Base-by-base conservation (phyloP, 2,113 vertebrate genomes). In the Serinus canaria region DNA sequence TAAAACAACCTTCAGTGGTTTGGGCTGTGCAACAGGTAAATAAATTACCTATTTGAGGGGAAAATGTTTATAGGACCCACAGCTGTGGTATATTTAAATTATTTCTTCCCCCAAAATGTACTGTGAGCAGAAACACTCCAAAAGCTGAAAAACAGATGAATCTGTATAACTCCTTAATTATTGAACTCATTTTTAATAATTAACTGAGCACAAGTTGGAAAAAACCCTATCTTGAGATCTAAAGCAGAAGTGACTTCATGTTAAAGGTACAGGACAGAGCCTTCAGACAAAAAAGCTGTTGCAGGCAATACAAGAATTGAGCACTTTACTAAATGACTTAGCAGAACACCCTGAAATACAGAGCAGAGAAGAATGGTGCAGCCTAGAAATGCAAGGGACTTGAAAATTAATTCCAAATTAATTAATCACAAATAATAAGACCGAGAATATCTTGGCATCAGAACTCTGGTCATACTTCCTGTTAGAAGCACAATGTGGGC, bases 71-170 rank as follows among this genome's bases (percentile, higher is more conserved):
- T 46, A 77, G 87, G 50, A 91, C n/a, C 66, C 77, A 67, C 33
- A 63, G 49, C 31, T 90, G 73, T 4, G 9, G 14, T 72, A 11
- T 66, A 59, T 75, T 87, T 88, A 79, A 85, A 73, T 74, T 84
- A 77, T 90, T 87, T 70, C 82, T 78, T 90, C 33, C 41, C 25
- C 4, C 2, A 6, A 90, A 90, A 94, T 63, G 30, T 83, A 90
- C 41, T 75, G 55, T 28, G 16, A 90, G 74, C 44, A 93, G 80
- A 85, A 96, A 92, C 72, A 79, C 63, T 96, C 90, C 55, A 75
- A 94, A 94, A 69, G 44, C n/a, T 97, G 62, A 96, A 96, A 97
- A 96, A 96, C 91, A 79, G 56, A 96, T 96, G 86, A 96, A 75
- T 89, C 80, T 91, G 73, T 83, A 35, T 77, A 92, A 93, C 63